Percentiles rank a stretch among this genome's conserved stretches.
Conservation (phyloP, 2,888 invertebrate genomes). For the Spodoptera exigua region DNA sequence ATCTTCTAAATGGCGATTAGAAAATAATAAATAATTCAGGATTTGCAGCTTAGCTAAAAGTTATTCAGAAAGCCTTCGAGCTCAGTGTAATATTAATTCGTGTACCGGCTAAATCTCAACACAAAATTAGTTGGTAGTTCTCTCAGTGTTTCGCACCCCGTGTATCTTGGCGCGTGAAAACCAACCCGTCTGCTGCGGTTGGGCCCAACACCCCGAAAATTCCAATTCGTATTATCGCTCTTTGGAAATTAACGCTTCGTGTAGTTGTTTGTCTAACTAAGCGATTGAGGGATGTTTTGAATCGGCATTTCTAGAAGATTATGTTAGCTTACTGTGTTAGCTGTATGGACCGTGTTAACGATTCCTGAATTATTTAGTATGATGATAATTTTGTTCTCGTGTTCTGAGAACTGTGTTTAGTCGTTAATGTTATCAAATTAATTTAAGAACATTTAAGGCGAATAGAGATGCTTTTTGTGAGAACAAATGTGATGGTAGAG, state of each 20-base stretch:
- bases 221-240: conserved; percentile 61
- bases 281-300: conserved; percentile 39
- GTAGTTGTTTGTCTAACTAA: conserved; percentile 41
- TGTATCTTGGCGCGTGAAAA: conserved; percentile 59
- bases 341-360: background rate
- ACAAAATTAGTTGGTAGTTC: conserved; percentile 42
- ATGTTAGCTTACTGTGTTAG: conserved; percentile 7
- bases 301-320: conserved; percentile 22
- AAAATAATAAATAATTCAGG: background rate
- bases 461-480: no score
- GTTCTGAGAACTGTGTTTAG: background rate
- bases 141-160: conserved; percentile 49
- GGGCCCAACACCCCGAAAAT: conserved; percentile 58
- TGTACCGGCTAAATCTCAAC: conserved; percentile 30
- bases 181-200: conserved; percentile 50
- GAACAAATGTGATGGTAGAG: no score
- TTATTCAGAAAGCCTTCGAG: background rate
- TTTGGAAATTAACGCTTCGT: conserved; percentile 59
- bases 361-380: background rate
- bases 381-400: background rate
- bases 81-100: conserved; percentile 29
- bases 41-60: conserved; percentile 3
- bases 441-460: no score
- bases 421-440: no score
- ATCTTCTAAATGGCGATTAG: background rate